These are phyloP conservation scores for Magallana gigas DNA, from an alignment of 1,140 invertebrate genomes.

Conservation along the genomic window DNA sequence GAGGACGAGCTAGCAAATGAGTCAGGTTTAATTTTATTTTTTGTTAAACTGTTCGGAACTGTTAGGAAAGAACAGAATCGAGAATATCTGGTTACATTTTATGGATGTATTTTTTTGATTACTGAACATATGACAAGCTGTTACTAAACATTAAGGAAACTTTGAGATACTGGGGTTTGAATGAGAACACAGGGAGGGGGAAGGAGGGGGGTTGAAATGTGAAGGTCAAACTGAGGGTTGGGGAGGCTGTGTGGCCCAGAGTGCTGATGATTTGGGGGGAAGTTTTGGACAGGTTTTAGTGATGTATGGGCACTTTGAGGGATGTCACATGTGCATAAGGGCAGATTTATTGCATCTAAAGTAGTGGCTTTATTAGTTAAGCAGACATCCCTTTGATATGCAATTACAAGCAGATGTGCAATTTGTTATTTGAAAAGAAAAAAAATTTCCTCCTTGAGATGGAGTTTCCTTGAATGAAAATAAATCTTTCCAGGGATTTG, in stretches of 20 bases:
- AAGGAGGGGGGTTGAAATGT: not conserved
- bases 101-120: not conserved
- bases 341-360: conserved; percentile 30
- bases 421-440: conserved; percentile 1
- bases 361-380: conserved; percentile 19
- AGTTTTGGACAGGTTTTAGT: conserved; percentile 1
- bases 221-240: not conserved
- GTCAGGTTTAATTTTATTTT: not conserved
- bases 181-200: not conserved
- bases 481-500: no score
- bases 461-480: no score
- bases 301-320: conserved; percentile 19
- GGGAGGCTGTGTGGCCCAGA: not conserved
- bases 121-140: not conserved
- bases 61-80: not conserved
- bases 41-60: not conserved
- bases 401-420: conserved; percentile 33
- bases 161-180: not conserved
- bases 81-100: not conserved
- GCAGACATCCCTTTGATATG: not conserved
- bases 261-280: not conserved
- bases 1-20: not conserved
- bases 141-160: not conserved
- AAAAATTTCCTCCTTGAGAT: not conserved
- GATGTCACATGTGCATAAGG: conserved; percentile 34